Evolutionary conservation across 2,888 invertebrate species (phyloP), one percentile per base, ranked within the genome.

Genomic region (Acholoe squamosa): DNA sequence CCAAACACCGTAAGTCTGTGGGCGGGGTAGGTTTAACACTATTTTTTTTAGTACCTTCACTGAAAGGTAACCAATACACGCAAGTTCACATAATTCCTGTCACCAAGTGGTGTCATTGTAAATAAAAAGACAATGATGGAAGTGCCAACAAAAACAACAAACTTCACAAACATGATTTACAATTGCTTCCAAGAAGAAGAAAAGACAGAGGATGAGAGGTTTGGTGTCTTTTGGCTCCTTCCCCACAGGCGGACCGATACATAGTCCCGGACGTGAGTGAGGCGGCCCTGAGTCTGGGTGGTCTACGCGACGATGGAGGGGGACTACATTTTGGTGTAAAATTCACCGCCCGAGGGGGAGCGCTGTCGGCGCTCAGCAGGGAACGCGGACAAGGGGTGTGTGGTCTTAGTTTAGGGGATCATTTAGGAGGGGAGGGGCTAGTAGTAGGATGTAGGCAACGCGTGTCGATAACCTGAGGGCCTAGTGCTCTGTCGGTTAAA

Each of bases 301-400:
- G 86, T 86, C 86, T 54, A 25, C 31, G 54, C 86, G 86, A 28
- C 52, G 86, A 86, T 54, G 28, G 54, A 54, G 3, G 31, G 10
- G 28, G 19, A 86, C 54, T 86, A 86, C 86, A 86, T 86, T 86
- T 86, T 86, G 86, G 86, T 86, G 86, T 86, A 86, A 86, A 86
- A 86, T 86, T 86, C 86, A 86, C 28, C 86, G 86, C 86, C 86
- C 86, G 56, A 28, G 54, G 86, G 86, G 31, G 28, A 19, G 12
- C 54, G 52, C 52, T 86, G 86, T 86, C 86, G 52, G 25, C 86
- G 86, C 54, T 28, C 14, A 14, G 34, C 12, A n/a, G 76, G 5
- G 76, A 28, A 31, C 28, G 76, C 16, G 76, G 76, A 31, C 31
- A 25, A 28, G 76, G 61, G 61, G 76, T 28, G 76, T 19, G 76